phyloP scores from a whole-genome alignment of 2,888 invertebrate genomes.

The Julus scandinavius region DNA sequence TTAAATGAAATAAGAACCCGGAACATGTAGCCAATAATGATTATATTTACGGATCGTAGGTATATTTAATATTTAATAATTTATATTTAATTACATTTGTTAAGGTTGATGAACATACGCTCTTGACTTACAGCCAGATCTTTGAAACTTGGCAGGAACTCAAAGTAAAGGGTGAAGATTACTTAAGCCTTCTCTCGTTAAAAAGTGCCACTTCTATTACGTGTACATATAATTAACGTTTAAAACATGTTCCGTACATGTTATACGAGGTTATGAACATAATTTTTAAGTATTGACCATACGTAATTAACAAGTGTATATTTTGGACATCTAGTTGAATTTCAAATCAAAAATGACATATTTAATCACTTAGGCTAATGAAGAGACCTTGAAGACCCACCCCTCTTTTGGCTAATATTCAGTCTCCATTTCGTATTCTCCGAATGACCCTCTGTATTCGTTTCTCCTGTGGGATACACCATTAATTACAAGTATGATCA shows the following conservation, averaged over 20 bases:
- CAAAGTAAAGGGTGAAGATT: background rate
- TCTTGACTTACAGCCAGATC: background rate
- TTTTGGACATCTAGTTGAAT: background rate
- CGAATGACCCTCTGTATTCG: background rate
- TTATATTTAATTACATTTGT: background rate
- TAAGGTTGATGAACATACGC: background rate
- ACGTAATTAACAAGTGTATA: no score
- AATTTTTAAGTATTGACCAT: no score
- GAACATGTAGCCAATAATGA: background rate
- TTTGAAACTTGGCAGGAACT: background rate
- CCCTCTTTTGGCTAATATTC: background rate
- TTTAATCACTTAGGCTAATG: no score
- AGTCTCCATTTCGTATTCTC: background rate
- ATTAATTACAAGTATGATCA: conserved; percentile 30
- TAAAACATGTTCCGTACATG: no score
- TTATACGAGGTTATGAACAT: no score
- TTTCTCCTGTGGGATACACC: background rate
- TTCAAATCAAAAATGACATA: no score
- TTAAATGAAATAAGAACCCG: background rate
- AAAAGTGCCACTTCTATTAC: no score
- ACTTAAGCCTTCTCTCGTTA: background rate
- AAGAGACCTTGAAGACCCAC: no score
- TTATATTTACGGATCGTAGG: background rate
- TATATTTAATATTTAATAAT: background rate
- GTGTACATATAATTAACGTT: no score